Conservation (phyloP, 2,113 vertebrate species). For the Hiodon tergisus region DNA sequence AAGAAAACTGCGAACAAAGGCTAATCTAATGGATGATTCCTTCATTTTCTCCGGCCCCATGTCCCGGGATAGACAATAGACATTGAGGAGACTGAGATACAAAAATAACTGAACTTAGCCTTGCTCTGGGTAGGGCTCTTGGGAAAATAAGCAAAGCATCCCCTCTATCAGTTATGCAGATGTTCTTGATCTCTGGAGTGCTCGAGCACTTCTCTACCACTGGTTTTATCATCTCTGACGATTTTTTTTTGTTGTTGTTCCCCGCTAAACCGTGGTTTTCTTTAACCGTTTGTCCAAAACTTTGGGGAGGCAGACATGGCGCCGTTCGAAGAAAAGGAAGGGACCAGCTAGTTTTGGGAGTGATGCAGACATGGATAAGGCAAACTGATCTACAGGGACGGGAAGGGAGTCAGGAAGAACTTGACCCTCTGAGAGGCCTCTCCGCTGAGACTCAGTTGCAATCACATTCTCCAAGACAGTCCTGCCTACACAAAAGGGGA, state of each 20-base stretch:
- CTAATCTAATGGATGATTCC: conserved; percentile 18
- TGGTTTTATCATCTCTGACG: not conserved
- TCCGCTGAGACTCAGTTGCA: not conserved
- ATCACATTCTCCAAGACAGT: no score
- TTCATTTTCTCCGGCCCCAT: conserved; percentile 22
- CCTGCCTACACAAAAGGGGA: no score
- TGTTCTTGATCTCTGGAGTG: conserved; percentile 36
- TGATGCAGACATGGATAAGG: conserved; percentile 21
- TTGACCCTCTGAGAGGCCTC: not conserved
- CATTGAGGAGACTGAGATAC: conserved; percentile 26
- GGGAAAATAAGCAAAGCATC: conserved; percentile 33
- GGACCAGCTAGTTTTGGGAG: conserved; percentile 14
- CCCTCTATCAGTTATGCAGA: conserved; percentile 44
- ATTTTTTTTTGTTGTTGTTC: not conserved
- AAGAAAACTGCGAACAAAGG: not conserved
- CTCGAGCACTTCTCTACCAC: not conserved
- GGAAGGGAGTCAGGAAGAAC: conserved; percentile 1
- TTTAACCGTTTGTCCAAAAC: no score
- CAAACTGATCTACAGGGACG: not conserved
- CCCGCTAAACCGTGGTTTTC: no score
- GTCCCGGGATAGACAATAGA: conserved; percentile 16
- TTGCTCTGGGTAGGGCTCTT: conserved; percentile 33
- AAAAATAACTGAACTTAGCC: conserved; percentile 35
- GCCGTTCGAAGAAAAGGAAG: not conserved
- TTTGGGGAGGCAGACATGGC: not conserved